phyloP scores from a whole-genome alignment of 2,888 invertebrate species.

The Caenorhabditis virilis region DNA sequence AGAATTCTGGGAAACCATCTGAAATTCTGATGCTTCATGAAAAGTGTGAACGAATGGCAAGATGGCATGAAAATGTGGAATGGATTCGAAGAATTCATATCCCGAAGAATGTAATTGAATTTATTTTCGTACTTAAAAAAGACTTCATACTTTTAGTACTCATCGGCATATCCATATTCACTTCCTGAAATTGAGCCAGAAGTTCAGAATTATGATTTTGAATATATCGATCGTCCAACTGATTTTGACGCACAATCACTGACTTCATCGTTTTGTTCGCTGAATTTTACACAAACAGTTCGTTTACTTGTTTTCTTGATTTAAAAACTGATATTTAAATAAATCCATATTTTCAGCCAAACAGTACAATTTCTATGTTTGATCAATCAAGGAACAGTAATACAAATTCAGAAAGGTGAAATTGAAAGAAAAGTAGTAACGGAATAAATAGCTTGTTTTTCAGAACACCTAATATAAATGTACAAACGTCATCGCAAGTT shows the following conservation, averaged over 20 bases:
- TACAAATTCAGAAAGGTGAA: no score
- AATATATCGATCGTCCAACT: conserved; percentile 1
- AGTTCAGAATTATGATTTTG: conserved; percentile 4
- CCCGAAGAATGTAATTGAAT: conserved; percentile 17
- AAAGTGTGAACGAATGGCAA: conserved; percentile 23
- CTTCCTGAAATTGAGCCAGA: conserved; percentile 20
- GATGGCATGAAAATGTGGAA: conserved; percentile 8
- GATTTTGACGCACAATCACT: conserved; percentile 12
- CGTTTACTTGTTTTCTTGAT: not conserved
- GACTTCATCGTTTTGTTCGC: conserved; percentile 12
- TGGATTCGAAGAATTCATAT: conserved; percentile 21
- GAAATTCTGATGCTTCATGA: conserved; percentile 19
- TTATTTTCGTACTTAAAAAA: no score
- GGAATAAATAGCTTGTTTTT: not conserved
- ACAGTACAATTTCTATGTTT: conserved; percentile 3
- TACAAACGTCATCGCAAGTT: conserved; percentile 22
- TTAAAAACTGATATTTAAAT: conserved; percentile 2
- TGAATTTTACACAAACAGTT: conserved; percentile 24
- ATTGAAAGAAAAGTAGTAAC: no score
- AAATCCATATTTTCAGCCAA: conserved; percentile 15
- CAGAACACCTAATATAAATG: conserved; percentile 8
- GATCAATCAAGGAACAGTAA: not conserved
- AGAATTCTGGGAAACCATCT: conserved; percentile 9
- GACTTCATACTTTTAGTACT: conserved; percentile 5
- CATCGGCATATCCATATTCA: conserved; percentile 33